Evolutionary conservation across 2,113 vertebrate species (phyloP).

Genomic region (Lampris megalopsis): DNA sequence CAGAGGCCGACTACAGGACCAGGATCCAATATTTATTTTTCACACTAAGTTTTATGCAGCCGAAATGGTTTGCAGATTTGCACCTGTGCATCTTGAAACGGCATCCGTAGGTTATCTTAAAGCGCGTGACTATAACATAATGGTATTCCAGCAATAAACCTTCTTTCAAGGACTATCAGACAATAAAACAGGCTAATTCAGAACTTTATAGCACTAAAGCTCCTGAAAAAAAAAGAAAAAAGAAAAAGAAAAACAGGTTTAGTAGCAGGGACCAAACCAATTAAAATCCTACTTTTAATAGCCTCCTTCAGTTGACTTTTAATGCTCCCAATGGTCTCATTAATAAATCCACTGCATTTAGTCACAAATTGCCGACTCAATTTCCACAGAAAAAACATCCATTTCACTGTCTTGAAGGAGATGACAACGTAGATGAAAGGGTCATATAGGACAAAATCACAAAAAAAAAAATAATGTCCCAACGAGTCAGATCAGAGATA

Average conservation of each 20-base stretch:
- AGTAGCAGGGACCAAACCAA: conserved; percentile 75
- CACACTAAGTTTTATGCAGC: no score
- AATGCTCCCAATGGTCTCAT: conserved; percentile 78
- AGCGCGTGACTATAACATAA: neutral
- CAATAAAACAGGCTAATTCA: conserved; percentile 58
- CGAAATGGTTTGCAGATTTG: no score
- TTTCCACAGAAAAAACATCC: conserved; percentile 63
- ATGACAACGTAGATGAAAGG: conserved; percentile 55
- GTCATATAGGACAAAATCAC: neutral
- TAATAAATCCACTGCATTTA: conserved; percentile 82
- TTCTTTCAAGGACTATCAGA: conserved; percentile 69
- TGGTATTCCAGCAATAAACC: conserved; percentile 39
- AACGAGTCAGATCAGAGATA: conserved; percentile 55
- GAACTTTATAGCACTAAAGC: conserved; percentile 69
- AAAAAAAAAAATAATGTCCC: conserved; percentile 42
- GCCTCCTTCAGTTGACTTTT: conserved; percentile 81
- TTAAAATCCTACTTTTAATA: conserved; percentile 82
- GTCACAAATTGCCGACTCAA: conserved; percentile 77
- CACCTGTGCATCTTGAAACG: neutral
- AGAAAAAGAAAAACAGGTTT: conserved; percentile 54
- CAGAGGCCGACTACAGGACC: neutral
- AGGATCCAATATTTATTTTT: neutral
- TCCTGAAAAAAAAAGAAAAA: conserved; percentile 41
- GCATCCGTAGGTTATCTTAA: neutral
- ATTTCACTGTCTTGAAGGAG: conserved; percentile 39